Base-by-base conservation (phyloP, 2,888 invertebrate genomes). In the Phengaris arion region DNA sequence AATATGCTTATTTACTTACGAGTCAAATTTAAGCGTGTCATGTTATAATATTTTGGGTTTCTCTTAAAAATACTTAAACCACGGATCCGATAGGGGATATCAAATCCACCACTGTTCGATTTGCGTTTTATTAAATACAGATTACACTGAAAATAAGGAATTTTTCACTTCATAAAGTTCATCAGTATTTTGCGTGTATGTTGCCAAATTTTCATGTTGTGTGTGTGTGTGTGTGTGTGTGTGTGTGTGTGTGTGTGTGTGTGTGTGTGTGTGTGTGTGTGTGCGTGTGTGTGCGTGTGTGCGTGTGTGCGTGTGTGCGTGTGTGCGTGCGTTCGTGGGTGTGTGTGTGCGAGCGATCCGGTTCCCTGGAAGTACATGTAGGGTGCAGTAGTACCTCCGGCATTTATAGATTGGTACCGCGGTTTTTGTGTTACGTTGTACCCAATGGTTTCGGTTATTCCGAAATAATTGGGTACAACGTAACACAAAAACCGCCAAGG, bases 121-220 rank as follows among this genome's bases (percentile, higher is more conserved):
- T 35, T 35, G 35, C 35, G 35, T 35, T 35, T 35, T 4, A 35
- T 4, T 35, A 35, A 35, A 35, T 35, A 35, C 35, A 35, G 35
- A 35, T 35, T 35, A 35, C 35, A 52, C 4, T 52, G 52, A 52
- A 52, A 52, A 7, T 10, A 52, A 45, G 35, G 10, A 45, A 35
- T 64, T 1, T 10, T 22, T 22, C 35, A 22, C 3, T 52, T 12
- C 6, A 54, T 51, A 64, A 8, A 48, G 74, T 45, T 78, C 86
- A 85, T 81, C 70, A 0, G 79, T 0, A 68, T 80, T 5, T 0
- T 70, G 9, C 77, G 82, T 55, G 79, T 77, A 87, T 87, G 86
- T 92, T 90, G 89, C 92, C 92, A 85, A 93, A 92, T 90, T 93
- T 92, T 92, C 91, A 91, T 90, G 92, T 89, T 85, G 90, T 90